Conservation (phyloP, 2,113 vertebrate species). For the Spilogale gracilis region DNA sequence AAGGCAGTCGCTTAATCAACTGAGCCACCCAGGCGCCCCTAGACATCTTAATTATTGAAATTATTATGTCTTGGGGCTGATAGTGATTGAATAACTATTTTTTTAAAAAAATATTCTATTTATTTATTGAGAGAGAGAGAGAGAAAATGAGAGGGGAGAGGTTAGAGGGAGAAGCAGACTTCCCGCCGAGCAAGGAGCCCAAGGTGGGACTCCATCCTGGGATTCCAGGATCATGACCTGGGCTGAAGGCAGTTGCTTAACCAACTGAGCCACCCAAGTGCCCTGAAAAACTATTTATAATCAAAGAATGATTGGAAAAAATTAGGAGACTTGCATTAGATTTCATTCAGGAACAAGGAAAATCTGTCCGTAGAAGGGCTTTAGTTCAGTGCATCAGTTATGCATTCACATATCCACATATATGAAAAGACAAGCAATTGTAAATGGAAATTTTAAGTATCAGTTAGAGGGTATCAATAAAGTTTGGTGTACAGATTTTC, state of each 20-base stretch:
- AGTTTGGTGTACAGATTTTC: neutral
- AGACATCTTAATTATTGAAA: neutral
- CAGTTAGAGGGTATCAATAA: neutral
- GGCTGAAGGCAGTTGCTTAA: too few species aligned
- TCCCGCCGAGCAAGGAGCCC: too few species aligned
- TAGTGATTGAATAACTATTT: neutral
- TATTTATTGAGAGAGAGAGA: too few species aligned
- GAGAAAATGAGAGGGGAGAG: too few species aligned
- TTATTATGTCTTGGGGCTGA: neutral
- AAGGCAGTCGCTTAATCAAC: too few species aligned
- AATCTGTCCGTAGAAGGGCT: neutral
- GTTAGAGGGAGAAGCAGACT: too few species aligned
- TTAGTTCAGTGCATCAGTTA: neutral
- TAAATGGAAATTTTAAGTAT: neutral
- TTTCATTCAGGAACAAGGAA: slow-evolving; percentile 8
- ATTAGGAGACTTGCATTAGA: neutral
- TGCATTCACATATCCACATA: neutral
- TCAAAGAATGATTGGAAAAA: neutral
- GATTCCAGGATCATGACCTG: too few species aligned
- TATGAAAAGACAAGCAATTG: neutral
- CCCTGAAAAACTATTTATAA: neutral
- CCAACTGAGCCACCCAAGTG: too few species aligned
- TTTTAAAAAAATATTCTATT: too few species aligned
- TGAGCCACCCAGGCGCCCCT: too few species aligned
- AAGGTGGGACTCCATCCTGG: too few species aligned